Base-by-base conservation (phyloP, 2,113 vertebrate genomes). In the Terrapene triunguis region DNA sequence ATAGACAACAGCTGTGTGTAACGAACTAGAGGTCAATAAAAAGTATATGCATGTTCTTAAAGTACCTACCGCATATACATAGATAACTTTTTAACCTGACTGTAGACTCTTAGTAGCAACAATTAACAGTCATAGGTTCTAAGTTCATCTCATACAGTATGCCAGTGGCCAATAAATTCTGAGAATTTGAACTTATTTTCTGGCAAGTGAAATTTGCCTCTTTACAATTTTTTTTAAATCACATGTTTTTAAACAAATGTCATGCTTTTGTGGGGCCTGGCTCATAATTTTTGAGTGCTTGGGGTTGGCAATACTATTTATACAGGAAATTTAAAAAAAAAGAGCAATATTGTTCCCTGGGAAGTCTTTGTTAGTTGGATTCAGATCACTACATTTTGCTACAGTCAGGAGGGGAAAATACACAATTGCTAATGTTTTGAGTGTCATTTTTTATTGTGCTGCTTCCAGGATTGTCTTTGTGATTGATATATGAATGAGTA, bases 11-110 rank as follows among this genome's bases (percentile, higher is more conserved):
- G 93, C 92, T 96, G 89, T 78, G 85, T 65, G 91, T 94, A 96
- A 96, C 5, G 89, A 93, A 89, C 87, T 96, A 92, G 65, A 96
- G 91, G 88, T 92, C 94, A 97, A 93, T 94, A 96, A 96, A 92
- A 74, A 16, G 38, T 84, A 57, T 72, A 13, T 55, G n/a, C 85
- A 87, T 72, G 21, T 62, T 95, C 87, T 44, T 91, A 27, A 62
- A 91, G 29, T 88, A 74, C 57, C 59, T 80, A 4, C 91, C 48
- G 81, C 65, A 86, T 50, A 83, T 2, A 78, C 8, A 54, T 80
- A 91, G 87, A 35, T 55, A 55, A 72, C 44, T 74, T 84, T 79
- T 32, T 85, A 55, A 78, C 53, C 55, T 57, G 89, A 35, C 87
- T 80, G 54, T 65, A 87, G 4, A 3, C 72, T 80, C 91, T 84